Base-by-base conservation (phyloP, 2,888 invertebrate genomes). In the Tiliacea citrago region DNA sequence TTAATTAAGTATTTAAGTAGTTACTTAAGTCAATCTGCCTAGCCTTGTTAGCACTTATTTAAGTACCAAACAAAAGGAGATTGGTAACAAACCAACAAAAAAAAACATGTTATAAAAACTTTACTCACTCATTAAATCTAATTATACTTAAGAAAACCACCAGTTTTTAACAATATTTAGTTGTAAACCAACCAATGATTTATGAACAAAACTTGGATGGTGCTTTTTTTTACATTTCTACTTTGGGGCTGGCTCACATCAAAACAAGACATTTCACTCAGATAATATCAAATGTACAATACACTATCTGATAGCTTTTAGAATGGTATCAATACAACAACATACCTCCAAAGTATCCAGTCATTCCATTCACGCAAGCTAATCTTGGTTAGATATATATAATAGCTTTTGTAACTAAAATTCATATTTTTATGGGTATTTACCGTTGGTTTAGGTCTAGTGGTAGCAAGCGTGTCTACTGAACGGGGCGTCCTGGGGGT, bases 271-370 rank as follows among this genome's bases (percentile, higher is more conserved):
- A 80, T 70, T 67, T 70, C 74, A 80, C 77, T 81, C 55, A 80
- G 78, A 49, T 73, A 68, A 68, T 67, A 78, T 57, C 58, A 39
- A 80, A 67, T 68, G 51, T 75, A 69, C 49, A 70, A 75, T 70
- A 53, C 45, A 58, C 42, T 75, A 79, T 79, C 81, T 35, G 75
- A 79, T 80, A 79, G 75, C 75, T 55, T 79, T 75, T 69, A 80
- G 70, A 70, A 57, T 29, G 58, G 24, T 75, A 79, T 80, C 81
- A 69, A 74, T 57, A 75, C 51, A 53, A 79, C 65, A 73, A 45
- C 45, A 7, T 55, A 73, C 39, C 39, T 39, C 2, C 51, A 72
- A 78, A 61, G n/a, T 53, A 47, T 65, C 61, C 29, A 53, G 60
- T 66, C 77, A 77, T 55, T 65, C 42, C 49, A 61, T 18, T 65